A percentile compares a stretch with the other conserved stretches of the same genome.
These are phyloP conservation scores for Temnothorax rugatulus DNA, from an alignment of 2,888 invertebrate species.

Conservation along the genomic window DNA sequence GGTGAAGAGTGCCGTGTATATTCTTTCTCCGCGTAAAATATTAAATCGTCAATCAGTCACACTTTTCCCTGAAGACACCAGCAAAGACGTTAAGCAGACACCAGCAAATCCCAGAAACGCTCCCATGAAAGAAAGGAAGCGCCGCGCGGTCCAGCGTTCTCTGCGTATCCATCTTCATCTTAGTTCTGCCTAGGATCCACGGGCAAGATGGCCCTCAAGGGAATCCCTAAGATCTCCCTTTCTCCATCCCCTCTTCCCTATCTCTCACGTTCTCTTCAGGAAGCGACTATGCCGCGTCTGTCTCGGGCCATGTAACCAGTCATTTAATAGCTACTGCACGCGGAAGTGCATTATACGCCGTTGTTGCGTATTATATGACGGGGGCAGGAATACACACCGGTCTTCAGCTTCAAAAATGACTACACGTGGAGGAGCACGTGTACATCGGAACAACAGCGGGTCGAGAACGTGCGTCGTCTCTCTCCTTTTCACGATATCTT, in stretches of 20 bases:
- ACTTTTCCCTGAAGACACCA: conserved; percentile 28
- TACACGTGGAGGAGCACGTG: conserved; percentile 55
- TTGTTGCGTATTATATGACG: conserved; percentile 75
- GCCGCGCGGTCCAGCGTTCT: conserved; percentile 20
- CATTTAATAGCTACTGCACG: conserved; percentile 81
- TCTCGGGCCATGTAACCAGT: conserved; percentile 77
- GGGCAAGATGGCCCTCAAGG: conserved; percentile 42
- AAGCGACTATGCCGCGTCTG: conserved; percentile 75
- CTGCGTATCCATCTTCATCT: conserved; percentile 55
- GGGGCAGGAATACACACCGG: conserved; percentile 60
- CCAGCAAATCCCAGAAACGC: conserved; percentile 45
- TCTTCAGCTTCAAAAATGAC: conserved; percentile 75
- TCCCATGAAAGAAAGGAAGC: conserved; percentile 32
- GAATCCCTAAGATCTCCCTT: conserved; percentile 28
- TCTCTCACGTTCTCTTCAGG: conserved; percentile 59
- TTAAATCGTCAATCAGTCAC: conserved; percentile 45
- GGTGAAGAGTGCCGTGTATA: neutral
- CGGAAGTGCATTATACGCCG: conserved; percentile 79
- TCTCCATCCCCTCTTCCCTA: conserved; percentile 9
- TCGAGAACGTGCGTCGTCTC: conserved; percentile 43
- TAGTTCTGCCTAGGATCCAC: conserved; percentile 29
- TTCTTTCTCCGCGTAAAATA: conserved; percentile 25
- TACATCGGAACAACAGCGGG: neutral
- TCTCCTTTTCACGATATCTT: neutral
- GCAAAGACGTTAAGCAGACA: conserved; percentile 40